Percentiles rank a stretch among this genome's conserved stretches.
phyloP scores from a whole-genome alignment of 2,113 vertebrate species.

The Melanerpes formicivorus region DNA sequence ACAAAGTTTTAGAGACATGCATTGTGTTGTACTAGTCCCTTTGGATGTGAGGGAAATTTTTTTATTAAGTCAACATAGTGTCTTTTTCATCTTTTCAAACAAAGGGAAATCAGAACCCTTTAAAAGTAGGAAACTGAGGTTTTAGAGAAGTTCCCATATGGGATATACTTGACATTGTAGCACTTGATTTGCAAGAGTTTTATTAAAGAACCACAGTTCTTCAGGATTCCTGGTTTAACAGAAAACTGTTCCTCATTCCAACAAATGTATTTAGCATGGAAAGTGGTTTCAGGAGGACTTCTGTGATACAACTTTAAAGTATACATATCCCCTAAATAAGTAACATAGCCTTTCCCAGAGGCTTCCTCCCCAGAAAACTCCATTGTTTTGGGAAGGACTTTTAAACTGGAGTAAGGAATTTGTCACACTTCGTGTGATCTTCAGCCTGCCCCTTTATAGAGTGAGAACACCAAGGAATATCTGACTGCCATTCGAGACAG shows the following conservation, averaged over 20 bases:
- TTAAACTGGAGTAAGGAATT: neutral
- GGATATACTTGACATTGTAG: neutral
- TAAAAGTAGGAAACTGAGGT: neutral
- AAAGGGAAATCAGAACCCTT: neutral
- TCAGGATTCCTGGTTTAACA: neutral
- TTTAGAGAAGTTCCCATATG: neutral
- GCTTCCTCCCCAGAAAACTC: neutral
- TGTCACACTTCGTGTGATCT: neutral
- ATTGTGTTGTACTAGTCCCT: neutral
- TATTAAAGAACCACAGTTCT: neutral
- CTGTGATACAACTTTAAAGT: neutral
- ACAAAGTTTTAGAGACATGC: neutral
- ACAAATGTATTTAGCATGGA: neutral
- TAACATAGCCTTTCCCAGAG: neutral
- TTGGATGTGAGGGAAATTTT: neutral
- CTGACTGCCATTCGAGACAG: neutral
- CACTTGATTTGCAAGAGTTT: neutral
- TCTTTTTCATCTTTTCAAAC: neutral
- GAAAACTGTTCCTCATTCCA: neutral
- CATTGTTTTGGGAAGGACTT: neutral
- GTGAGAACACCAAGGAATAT: neutral
- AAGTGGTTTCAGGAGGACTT: neutral
- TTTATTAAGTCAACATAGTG: neutral
- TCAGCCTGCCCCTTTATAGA: neutral
- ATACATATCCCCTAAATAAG: neutral